Evolutionary conservation across 1,140 invertebrate genomes (phyloP).

Genomic region (Cydia amplana): DNA sequence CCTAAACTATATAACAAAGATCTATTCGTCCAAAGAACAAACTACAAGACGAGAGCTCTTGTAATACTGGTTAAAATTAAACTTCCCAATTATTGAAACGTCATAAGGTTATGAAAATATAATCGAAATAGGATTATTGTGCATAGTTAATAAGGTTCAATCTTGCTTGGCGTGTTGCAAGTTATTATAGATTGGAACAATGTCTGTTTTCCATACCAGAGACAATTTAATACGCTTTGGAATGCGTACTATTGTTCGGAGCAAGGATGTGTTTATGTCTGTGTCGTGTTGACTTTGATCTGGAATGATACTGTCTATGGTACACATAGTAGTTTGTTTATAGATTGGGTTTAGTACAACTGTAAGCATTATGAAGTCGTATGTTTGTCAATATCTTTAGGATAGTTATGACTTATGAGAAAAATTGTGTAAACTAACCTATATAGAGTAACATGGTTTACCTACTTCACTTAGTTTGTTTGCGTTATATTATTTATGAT

Average conservation of each 20-base stretch:
- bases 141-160: background rate
- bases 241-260: conserved; percentile 14
- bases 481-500: no score
- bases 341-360: background rate
- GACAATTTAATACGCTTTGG: conserved; percentile 24
- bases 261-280: conserved; percentile 18
- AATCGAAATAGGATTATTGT: background rate
- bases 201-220: conserved; percentile 26
- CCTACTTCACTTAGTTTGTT: no score
- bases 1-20: background rate
- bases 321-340: conserved; percentile 2
- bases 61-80: background rate
- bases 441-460: background rate
- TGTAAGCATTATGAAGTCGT: background rate
- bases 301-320: background rate
- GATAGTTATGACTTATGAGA: background rate
- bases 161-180: background rate
- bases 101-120: background rate
- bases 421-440: background rate
- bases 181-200: conserved; percentile 18
- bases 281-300: conserved; percentile 8
- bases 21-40: background rate
- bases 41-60: background rate
- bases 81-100: background rate
- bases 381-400: background rate